Percentiles rank a stretch among this genome's conserved stretches.
phyloP scores from a whole-genome alignment of 1,140 invertebrate genomes.

The Caerostris extrusa region DNA sequence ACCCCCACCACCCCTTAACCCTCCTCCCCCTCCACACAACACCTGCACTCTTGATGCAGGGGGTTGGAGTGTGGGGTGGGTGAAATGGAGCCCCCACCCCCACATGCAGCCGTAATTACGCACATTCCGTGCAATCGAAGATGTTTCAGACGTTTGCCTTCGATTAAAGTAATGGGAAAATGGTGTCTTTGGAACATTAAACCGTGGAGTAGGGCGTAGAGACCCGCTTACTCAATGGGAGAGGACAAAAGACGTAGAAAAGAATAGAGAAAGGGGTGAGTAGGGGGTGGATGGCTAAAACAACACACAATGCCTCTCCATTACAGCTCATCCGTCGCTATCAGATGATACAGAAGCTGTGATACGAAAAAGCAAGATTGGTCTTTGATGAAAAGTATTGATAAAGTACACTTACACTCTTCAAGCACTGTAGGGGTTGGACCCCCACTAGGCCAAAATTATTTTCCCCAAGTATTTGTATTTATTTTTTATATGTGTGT shows the following conservation, averaged over 20 bases:
- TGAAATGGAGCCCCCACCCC: neutral
- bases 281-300: slow-evolving; percentile 73
- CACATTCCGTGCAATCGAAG: slow-evolving; percentile 73
- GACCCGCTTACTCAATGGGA: slow-evolving; percentile 65
- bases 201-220: slow-evolving; percentile 51
- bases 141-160: slow-evolving; percentile 77
- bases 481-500: too few species aligned
- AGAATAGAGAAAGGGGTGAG: slow-evolving; percentile 31
- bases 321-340: slow-evolving; percentile 51
- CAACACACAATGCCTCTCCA: slow-evolving; percentile 69
- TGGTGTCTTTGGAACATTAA: slow-evolving; percentile 78
- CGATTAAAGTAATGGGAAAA: slow-evolving; percentile 78
- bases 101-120: slow-evolving; percentile 74
- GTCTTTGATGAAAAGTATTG: slow-evolving; percentile 45
- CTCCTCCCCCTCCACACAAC: neutral
- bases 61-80: neutral
- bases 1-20: neutral
- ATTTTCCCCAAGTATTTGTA: too few species aligned
- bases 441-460: too few species aligned
- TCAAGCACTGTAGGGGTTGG: too few species aligned
- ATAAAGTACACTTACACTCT: slow-evolving; percentile 11
- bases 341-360: slow-evolving; percentile 54
- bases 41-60: slow-evolving; percentile 26
- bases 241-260: slow-evolving; percentile 46
- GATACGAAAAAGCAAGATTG: slow-evolving; percentile 18